Base-by-base conservation (phyloP, 2,113 vertebrate genomes). In the Hiodon tergisus region DNA sequence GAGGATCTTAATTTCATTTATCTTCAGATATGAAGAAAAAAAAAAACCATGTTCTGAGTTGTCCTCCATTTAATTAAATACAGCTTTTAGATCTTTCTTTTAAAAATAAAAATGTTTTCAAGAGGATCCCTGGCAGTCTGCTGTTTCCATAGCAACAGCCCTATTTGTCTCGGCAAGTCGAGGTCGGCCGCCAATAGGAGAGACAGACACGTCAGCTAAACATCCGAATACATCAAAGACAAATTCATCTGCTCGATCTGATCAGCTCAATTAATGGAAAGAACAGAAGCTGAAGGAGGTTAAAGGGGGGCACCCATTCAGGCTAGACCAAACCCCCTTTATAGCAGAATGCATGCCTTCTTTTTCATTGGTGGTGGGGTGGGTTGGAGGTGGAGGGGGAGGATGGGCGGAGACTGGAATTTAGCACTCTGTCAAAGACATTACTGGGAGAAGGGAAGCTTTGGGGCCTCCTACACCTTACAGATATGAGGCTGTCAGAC, bases 401-500 rank as follows among this genome's bases (percentile, higher is more conserved):
- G 88, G 93, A 89, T 91, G 89, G 87, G 86, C 79, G 81, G 83
- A 78, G 82, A 78, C 82, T 85, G 80, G 92, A 93, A 92, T 96
- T 93, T 92, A 95, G 92, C 93, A 92, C 93, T 90, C 94, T 95
- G 94, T 97, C 95, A 95, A 94, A 96, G 94, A 94, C 93, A 92
- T 94, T 96, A 90, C 91, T 90, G 91, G 77, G 90, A 91, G 89
- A 91, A 91, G 87, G 90, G 91, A 83, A 92, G 91, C 90, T 92
- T 90, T 92, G 89, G 89, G 92, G 88, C 92, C 92, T 94, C 93
- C 92, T 93, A 94, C 93, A 94, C 91, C 93, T 94, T 93, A 87
- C 92, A 95, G 93, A 96, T 97, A 98, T 93, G 96, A 97, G 96
- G 95, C 95, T 96, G 95, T 98, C 94, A 97, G 92, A 91, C 92